Base-by-base conservation (phyloP, 2,888 invertebrate species). In the Selenia dentaria region DNA sequence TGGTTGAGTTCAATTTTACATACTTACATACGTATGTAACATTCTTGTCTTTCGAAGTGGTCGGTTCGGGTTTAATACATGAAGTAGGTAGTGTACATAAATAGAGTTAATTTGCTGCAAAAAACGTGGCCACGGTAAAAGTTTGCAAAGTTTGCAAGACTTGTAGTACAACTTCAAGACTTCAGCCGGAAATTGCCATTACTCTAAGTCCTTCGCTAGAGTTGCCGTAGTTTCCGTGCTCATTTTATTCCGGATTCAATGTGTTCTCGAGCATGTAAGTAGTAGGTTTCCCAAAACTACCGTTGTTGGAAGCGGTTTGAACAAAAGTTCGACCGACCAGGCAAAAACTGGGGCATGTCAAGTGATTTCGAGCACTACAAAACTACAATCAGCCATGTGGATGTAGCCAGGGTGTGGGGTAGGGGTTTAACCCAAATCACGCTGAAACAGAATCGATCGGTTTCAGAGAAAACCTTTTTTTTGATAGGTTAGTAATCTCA, bases 301-400 rank as follows among this genome's bases (percentile, higher is more conserved):
- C 12, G 20, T 10, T 27, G 26, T 22, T 13, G 20, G 16, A 13
- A 31, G 29, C 20, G 24, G 39, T 45, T 41, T 29, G 11, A 45
- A 51, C 51, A 52, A 44, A 46, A 52, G 31, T 34, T 44, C 11
- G 37, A 28, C 40, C 43, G 35, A 28, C 40, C 43, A 32, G 13
- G 39, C 38, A 51, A 61, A 60, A 67, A 65, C 47, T 67, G 59
- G 70, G 64, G 46, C 65, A 55, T 52, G 61, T 62, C 51, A 51
- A 62, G 67, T 58, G 59, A 35, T 42, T 41, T 48, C 45, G 27
- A 50, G 38, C 36, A 47, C 51, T 45, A 40, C 50, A 50, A 48
- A 54, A 55, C 46, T 46, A 52, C 51, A 55, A 52, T 55, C 46
- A 36, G 35, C 18, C 8, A 14, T 5, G 3, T 12, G 25, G 40